Base-by-base conservation (phyloP, 1,140 invertebrate species). In the Procambarus clarkii region DNA sequence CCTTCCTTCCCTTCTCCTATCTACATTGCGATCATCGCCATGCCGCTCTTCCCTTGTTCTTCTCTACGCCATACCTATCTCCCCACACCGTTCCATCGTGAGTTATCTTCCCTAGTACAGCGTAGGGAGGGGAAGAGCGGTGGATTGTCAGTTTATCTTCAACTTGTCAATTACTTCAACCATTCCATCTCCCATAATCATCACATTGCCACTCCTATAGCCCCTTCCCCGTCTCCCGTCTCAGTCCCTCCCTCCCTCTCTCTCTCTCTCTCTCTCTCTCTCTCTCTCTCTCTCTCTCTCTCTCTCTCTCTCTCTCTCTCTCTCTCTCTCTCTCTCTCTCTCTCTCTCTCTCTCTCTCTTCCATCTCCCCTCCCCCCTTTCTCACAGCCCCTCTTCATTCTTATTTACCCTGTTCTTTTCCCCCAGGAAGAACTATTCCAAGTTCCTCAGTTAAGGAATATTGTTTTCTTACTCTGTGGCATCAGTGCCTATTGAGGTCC, bases 261-360 rank as follows among this genome's bases (percentile, higher is more conserved):
- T 64, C 15, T 64, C 60, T 64, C 60, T 64, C 15, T 64, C 11
- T 64, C 9, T 64, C 60, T 58, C 50, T 82, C 9, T 82, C 34
- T 82, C 13, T 82, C 50, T 82, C 50, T 82, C 24, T 77, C 76
- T 54, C 50, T 54, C 50, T 54, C 50, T 54, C 50, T 54, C 50
- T 54, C 50, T 46, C 76, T 77, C 76, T 77, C 76, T 77, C 76
- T 77, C 76, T 48, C 45, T 79, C 77, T 46, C 77, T 71, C 69
- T 71, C 69, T 24, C n/a, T 71, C 69, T 71, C n/a, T n/a, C 45
- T 50, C 45, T 48, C 18, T 79, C 45, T 48, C 45, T 46, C 77
- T 79, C 45, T 79, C 44, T 79, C 45, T 79, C 58, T 83, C 58
- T 64, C 78, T 80, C 78, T 82, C 50, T 48, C 80, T 50, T n/a